Evolutionary conservation across 1,140 invertebrate genomes (phyloP).

Genomic region (Zaprionus ornatus): DNA sequence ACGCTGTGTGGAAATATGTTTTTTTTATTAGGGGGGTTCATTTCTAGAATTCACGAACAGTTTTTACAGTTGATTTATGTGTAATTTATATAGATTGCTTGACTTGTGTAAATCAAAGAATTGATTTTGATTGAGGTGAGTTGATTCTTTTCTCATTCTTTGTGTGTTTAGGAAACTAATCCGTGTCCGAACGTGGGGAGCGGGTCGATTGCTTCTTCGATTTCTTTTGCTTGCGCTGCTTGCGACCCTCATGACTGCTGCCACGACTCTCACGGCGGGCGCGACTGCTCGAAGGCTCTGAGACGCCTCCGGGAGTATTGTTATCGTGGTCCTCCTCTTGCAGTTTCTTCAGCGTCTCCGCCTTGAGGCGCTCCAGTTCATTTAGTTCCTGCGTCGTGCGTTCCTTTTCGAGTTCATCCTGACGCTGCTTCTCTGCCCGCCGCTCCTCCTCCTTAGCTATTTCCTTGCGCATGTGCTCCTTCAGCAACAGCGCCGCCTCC

Average conservation of each 20-base stretch:
- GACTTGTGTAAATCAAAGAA: conserved; percentile 26
- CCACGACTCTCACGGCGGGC: conserved; percentile 47
- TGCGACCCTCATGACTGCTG: conserved; percentile 74
- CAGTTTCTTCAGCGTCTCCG: conserved; percentile 75
- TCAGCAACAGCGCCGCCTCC: conserved; percentile 84
- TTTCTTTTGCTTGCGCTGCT: conserved; percentile 84
- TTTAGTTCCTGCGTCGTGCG: conserved; percentile 76
- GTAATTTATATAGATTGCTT: conserved; percentile 32
- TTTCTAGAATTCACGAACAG: conserved; percentile 31
- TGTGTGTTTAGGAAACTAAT: conserved; percentile 38
- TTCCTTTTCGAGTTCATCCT: conserved; percentile 78
- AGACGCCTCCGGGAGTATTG: neutral
- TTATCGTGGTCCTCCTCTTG: conserved; percentile 68
- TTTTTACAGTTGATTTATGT: conserved; percentile 61
- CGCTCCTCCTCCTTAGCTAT: conserved; percentile 84
- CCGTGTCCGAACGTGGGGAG: conserved; percentile 51
- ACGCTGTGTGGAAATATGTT: conserved; percentile 9
- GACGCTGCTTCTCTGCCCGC: conserved; percentile 79
- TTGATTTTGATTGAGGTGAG: conserved; percentile 15
- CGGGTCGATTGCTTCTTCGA: conserved; percentile 80
- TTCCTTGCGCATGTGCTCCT: conserved; percentile 86
- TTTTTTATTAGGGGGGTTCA: conserved; percentile 60
- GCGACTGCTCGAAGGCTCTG: conserved; percentile 27
- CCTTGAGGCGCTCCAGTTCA: conserved; percentile 76
- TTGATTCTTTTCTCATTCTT: conserved; percentile 2